phyloP scores from a whole-genome alignment of 2,113 vertebrate species.

The Megaceryle torquata region DNA sequence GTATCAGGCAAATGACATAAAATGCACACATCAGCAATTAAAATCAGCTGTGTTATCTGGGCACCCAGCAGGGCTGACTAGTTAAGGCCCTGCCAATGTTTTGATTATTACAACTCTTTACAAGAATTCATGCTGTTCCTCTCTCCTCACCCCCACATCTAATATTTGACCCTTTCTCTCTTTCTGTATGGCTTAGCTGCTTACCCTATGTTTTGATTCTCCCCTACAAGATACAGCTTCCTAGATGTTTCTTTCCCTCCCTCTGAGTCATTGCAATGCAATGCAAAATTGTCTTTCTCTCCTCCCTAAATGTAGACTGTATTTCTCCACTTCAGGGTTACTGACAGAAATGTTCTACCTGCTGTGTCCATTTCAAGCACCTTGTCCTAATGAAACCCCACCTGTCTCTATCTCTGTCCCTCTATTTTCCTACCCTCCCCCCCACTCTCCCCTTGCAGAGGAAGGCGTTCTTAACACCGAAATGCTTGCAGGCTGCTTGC shows the following conservation, averaged over 20 bases:
- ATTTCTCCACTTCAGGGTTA: background rate
- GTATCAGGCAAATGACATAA: conserved; percentile 15
- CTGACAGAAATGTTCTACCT: background rate
- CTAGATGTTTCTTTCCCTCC: background rate
- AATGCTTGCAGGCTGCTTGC: background rate
- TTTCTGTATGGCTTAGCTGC: background rate
- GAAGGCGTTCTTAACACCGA: background rate
- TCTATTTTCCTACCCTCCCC: background rate
- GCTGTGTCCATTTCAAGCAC: background rate
- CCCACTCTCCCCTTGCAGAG: background rate
- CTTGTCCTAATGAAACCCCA: background rate
- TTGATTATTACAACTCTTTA: conserved; percentile 38
- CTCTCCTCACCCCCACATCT: background rate
- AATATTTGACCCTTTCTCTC: conserved; percentile 22
- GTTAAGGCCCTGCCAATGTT: conserved; percentile 46
- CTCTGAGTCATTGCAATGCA: background rate
- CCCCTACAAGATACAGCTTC: background rate
- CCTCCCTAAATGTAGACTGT: accelerated
- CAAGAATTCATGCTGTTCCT: conserved; percentile 47
- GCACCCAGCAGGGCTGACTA: conserved; percentile 38
- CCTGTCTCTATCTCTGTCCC: background rate
- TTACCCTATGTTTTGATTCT: background rate
- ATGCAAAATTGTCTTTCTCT: background rate
- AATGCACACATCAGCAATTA: conserved; percentile 52
- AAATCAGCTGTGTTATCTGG: conserved; percentile 24